phyloP scores from a whole-genome alignment of 2,797 vertebrate species.

The Chelon labrosus region DNA sequence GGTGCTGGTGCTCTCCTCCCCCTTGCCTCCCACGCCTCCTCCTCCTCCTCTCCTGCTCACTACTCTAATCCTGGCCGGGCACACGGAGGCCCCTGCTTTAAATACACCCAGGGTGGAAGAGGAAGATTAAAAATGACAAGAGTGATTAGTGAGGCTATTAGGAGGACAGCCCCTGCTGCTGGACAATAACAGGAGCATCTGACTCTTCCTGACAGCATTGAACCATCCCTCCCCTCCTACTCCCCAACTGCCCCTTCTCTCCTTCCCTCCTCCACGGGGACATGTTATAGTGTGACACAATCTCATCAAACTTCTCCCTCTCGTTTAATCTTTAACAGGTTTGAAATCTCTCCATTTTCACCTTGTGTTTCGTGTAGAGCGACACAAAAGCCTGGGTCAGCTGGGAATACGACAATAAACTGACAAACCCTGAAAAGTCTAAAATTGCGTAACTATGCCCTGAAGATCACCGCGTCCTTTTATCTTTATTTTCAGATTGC shows the following conservation, averaged over 20 bases:
- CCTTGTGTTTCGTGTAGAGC: background rate
- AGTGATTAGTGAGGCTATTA: constrained; percentile 82
- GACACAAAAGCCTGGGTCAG: background rate
- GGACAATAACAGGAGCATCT: constrained; percentile 62
- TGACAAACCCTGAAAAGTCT: constrained; percentile 31
- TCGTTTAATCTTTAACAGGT: background rate
- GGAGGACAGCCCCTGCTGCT: constrained; percentile 61
- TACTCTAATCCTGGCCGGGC: constrained; percentile 76
- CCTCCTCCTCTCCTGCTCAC: constrained; percentile 46
- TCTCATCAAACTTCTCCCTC: background rate
- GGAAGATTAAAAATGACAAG: constrained; percentile 82
- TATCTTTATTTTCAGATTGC: background rate
- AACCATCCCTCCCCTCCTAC: constrained; percentile 3
- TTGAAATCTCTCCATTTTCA: background rate
- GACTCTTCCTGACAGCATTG: constrained; percentile 45
- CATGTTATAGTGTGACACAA: background rate
- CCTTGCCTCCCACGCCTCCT: constrained; percentile 6
- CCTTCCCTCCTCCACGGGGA: background rate
- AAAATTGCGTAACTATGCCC: constrained; percentile 52
- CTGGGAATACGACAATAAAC: constrained; percentile 15
- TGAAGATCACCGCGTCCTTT: constrained; percentile 5
- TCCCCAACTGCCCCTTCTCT: background rate
- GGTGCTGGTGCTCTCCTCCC: background rate
- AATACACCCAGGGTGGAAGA: constrained; percentile 75
- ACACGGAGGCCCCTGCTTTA: constrained; percentile 77